Percentiles rank a stretch among this genome's conserved stretches.
Conservation (phyloP, 1,140 invertebrate species). For the Drosophila sulfurigaster region DNA sequence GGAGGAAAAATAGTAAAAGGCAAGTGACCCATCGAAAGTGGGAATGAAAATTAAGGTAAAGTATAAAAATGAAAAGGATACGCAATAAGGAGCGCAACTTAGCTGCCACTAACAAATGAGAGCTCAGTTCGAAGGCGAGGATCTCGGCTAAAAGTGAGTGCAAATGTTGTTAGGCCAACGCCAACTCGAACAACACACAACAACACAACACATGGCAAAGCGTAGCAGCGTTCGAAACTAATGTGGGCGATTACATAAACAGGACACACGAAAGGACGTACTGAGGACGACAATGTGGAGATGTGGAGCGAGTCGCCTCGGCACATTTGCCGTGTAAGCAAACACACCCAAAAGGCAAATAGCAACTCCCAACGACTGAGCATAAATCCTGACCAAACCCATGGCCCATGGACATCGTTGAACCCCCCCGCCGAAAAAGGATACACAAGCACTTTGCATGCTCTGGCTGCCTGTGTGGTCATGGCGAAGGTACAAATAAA, state of each 20-base stretch:
- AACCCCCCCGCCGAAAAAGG: conserved; percentile 46
- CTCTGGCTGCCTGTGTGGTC: neutral
- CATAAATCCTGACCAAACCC: conserved; percentile 74
- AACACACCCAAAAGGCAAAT: conserved; percentile 75
- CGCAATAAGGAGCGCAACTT: conserved; percentile 25
- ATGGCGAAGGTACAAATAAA: conserved; percentile 71
- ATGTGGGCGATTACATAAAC: conserved; percentile 82
- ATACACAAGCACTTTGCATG: conserved; percentile 72
- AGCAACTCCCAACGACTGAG: conserved; percentile 71
- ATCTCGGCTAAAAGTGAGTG: conserved; percentile 44
- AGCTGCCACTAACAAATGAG: conserved; percentile 42
- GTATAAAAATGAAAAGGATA: conserved; percentile 60
- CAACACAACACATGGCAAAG: conserved; percentile 34
- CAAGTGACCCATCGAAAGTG: conserved; percentile 37
- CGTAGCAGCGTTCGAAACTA: conserved; percentile 62
- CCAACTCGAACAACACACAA: conserved; percentile 14
- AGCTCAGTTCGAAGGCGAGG: conserved; percentile 17
- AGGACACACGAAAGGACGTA: conserved; percentile 76
- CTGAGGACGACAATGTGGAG: neutral
- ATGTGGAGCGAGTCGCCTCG: too few species aligned
- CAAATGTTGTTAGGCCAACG: conserved; percentile 55
- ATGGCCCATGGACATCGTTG: conserved; percentile 26
- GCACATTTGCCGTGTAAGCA: conserved; percentile 53
- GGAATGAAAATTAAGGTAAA: conserved; percentile 68
- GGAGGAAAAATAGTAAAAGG: conserved; percentile 43